Conservation (phyloP, 2,113 vertebrate genomes). For the Panurus biarmicus region DNA sequence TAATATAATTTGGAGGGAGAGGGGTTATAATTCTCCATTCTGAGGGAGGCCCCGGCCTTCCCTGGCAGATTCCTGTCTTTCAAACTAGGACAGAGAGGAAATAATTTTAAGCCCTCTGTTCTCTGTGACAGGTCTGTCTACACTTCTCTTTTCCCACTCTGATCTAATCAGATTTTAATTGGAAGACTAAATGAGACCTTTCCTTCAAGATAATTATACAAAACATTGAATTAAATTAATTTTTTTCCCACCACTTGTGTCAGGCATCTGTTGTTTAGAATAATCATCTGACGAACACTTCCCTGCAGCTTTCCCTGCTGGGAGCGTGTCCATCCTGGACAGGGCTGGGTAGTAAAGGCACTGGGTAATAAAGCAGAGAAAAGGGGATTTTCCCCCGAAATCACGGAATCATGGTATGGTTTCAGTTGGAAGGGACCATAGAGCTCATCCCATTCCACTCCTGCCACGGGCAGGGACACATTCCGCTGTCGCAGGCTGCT, state of each 20-base stretch:
- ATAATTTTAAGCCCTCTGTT: neutral
- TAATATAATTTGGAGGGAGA: no score
- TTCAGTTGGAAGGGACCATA: neutral
- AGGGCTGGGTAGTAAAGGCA: neutral
- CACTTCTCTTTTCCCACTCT: neutral
- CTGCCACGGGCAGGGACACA: neutral
- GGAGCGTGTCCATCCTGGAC: rapidly evolving
- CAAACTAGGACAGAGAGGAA: no score
- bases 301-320: neutral
- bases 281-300: rapidly evolving
- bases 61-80: no score
- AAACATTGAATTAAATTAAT: neutral
- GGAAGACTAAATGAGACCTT: neutral
- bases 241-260: neutral
- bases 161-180: neutral
- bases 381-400: neutral
- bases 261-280: neutral
- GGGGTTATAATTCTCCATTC: no score
- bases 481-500: neutral
- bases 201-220: neutral
- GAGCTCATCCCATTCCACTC: neutral
- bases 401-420: neutral
- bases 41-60: no score
- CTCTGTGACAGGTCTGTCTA: neutral
- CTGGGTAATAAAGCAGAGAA: neutral